Conservation (phyloP, 1,140 invertebrate genomes). For the Eupristina koningsbergeri region DNA sequence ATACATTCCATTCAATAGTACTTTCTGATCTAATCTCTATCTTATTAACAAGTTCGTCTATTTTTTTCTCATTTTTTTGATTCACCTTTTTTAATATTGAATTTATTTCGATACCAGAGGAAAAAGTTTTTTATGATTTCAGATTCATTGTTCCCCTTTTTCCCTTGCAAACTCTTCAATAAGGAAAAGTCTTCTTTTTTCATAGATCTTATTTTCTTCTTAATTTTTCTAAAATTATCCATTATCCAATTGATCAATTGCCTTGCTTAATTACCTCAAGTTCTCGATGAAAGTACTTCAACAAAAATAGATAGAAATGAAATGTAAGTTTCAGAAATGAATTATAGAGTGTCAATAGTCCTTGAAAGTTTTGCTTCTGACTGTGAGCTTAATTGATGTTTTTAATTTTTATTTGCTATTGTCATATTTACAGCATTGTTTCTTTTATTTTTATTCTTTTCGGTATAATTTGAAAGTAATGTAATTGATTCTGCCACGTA, state of each 20-base stretch:
- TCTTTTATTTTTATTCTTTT: neutral
- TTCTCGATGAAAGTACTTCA: neutral
- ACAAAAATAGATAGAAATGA: neutral
- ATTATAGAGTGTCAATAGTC: too few species aligned
- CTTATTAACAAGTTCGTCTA: neutral
- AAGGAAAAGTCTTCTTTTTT: neutral
- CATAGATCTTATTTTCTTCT: neutral
- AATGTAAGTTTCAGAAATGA: neutral
- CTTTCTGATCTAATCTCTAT: neutral
- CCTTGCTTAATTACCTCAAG: neutral
- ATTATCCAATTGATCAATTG: neutral
- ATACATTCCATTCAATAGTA: neutral
- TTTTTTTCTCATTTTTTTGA: neutral
- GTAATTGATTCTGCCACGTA: neutral
- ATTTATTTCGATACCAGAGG: slow-evolving; percentile 33
- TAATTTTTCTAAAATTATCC: neutral
- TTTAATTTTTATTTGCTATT: slow-evolving; percentile 1
- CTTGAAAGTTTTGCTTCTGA: too few species aligned
- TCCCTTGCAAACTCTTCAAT: neutral
- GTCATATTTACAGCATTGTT: too few species aligned
- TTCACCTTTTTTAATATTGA: neutral
- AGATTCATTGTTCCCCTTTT: too few species aligned
- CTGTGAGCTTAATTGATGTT: neutral
- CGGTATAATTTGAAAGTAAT: neutral
- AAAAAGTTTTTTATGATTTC: slow-evolving; percentile 34